Percentiles rank a stretch among this genome's conserved stretches.
phyloP scores from a whole-genome alignment of 1,140 invertebrate genomes.

The Drosophila ogumai region DNA sequence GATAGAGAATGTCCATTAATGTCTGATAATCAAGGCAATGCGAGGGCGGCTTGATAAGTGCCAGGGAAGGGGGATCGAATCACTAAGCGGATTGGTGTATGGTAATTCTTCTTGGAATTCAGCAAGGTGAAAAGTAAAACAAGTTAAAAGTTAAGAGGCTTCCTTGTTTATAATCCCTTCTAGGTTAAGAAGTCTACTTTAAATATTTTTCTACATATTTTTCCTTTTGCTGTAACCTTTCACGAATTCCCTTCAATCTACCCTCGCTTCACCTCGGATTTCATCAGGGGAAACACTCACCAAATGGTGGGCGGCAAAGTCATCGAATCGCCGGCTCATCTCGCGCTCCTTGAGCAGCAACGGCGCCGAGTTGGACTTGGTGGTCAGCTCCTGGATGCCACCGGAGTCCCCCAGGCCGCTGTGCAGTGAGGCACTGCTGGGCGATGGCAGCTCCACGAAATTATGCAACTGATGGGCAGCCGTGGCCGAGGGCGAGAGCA shows the following conservation, averaged over 20 bases:
- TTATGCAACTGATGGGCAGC: slow-evolving; percentile 59
- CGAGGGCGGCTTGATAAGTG: slow-evolving; percentile 41
- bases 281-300: slow-evolving; percentile 45
- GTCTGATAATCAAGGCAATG: slow-evolving; percentile 57
- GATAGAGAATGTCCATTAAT: slow-evolving; percentile 55
- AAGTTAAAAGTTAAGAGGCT: slow-evolving; percentile 1
- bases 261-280: slow-evolving; percentile 1
- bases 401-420: slow-evolving; percentile 71
- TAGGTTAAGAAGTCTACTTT: neutral
- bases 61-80: slow-evolving; percentile 1
- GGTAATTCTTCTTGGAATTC: slow-evolving; percentile 13
- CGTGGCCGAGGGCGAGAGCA: slow-evolving; percentile 66
- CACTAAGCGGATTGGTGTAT: slow-evolving; percentile 26
- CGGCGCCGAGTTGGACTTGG: slow-evolving; percentile 84
- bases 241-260: neutral
- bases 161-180: neutral
- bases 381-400: slow-evolving; percentile 80
- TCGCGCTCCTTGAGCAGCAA: slow-evolving; percentile 81
- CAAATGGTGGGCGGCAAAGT: slow-evolving; percentile 79
- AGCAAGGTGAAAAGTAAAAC: slow-evolving; percentile 6
- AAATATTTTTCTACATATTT: neutral
- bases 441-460: slow-evolving; percentile 80
- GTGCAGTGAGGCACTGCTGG: slow-evolving; percentile 82
- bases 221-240: neutral
- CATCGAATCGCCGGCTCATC: slow-evolving; percentile 66